These are phyloP conservation scores for Paralvinella palmiformis DNA, from an alignment of 1,140 invertebrate species.

Conservation along the genomic window DNA sequence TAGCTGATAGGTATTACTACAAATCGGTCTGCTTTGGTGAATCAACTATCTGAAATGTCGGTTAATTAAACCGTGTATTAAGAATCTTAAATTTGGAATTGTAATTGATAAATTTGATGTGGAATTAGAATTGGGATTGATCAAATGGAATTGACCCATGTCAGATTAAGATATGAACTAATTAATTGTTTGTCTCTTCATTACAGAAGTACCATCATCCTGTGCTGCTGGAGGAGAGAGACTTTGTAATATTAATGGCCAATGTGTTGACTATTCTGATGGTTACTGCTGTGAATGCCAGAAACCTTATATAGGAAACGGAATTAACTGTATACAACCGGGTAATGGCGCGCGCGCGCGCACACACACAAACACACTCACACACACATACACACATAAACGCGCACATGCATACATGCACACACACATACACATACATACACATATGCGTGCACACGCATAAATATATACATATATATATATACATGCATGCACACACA, in stretches of 20 bases:
- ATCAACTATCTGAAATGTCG: no score
- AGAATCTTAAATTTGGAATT: no score
- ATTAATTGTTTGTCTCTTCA: no score
- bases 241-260: constrained; percentile 72
- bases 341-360: constrained; percentile 57
- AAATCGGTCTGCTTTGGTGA: no score
- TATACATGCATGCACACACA: neutral
- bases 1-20: no score
- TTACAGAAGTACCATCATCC: constrained; percentile 41
- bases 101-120: no score
- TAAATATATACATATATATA: neutral
- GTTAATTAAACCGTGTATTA: no score
- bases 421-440: neutral
- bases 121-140: no score
- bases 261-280: constrained; percentile 70
- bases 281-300: constrained; percentile 87
- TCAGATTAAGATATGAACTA: no score
- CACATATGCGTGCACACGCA: neutral
- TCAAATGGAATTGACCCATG: no score
- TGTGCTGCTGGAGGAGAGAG: constrained; percentile 56
- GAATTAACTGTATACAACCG: constrained; percentile 75
- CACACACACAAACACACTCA: neutral
- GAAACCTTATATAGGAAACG: constrained; percentile 80
- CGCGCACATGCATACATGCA: neutral
- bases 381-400: neutral